Evolutionary conservation across 2,888 invertebrate species (phyloP), one percentile per base, ranked within the genome.

Genomic region (Amblyteles armatorius): DNA sequence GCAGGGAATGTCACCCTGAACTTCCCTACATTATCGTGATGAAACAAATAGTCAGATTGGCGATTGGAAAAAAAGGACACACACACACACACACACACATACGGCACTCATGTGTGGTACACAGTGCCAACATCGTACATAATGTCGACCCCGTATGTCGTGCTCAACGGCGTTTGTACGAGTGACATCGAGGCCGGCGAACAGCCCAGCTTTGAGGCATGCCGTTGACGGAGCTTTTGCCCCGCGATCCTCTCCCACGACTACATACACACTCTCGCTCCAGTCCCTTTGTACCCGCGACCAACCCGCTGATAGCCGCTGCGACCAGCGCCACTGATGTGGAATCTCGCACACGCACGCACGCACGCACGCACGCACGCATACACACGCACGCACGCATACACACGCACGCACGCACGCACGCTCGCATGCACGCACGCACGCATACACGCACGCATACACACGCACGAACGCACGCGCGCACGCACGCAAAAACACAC

Each of bases 91-190:
- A 13, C 13, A 22, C 9, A 6, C 0, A 9, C 36, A 16, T 13
- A 13, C 4, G 33, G 4, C 33, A 3, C 33, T 5, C 1, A 63
- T 73, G 44, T 44, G n/a, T 13, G 68, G 48, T 57, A 26, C 13
- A 29, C 60, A 33, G 60, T 60, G 60, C 33, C 33, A 29, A 29
- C 33, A 60, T 33, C 60, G 33, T 29, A 60, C 16, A 33, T 60
- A 60, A 60, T 60, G 16, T 29, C 16, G 9, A 29, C 3, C 60
- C 16, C 16, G 16, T 60, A 60, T 60, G 60, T 33, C 60, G 60
- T 60, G 60, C 60, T 60, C 29, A 33, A 60, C 60, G 60, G 26
- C 29, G 60, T 60, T 60, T 60, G 60, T 60, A 33, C 60, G 33
- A 60, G 16, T 60, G 57, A 60, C 26, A 22, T 9, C 57, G 57